Evolutionary conservation across 2,113 vertebrate species (phyloP).

Genomic region (Paradisaea rubra): DNA sequence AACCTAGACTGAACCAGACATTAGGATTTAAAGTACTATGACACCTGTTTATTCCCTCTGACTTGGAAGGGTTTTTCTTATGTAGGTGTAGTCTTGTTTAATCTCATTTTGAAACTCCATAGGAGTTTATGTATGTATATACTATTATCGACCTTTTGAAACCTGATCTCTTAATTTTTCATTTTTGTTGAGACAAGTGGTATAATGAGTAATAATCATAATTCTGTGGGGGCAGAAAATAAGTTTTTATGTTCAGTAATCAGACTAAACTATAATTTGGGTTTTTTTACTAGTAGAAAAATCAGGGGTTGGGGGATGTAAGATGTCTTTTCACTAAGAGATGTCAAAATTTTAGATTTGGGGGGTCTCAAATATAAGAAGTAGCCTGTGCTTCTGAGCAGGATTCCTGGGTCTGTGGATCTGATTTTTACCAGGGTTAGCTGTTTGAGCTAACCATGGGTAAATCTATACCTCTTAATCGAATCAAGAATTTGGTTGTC

Average conservation of each 20-base stretch:
- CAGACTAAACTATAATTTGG: background rate
- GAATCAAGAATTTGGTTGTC: background rate
- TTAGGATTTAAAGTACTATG: background rate
- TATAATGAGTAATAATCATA: background rate
- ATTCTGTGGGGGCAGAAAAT: background rate
- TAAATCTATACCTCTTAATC: background rate
- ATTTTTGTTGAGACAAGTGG: background rate
- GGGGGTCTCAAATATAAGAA: background rate
- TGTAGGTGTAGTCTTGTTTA: background rate
- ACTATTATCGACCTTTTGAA: background rate
- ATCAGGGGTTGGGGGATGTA: fast-evolving
- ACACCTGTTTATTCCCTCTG: background rate
- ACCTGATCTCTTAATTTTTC: background rate
- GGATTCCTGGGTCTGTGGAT: background rate
- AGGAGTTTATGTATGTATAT: background rate
- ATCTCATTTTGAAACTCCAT: background rate
- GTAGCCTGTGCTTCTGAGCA: background rate
- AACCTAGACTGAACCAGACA: background rate
- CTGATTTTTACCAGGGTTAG: background rate
- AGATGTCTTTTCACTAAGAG: background rate
- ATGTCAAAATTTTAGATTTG: background rate
- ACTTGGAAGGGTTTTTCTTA: background rate
- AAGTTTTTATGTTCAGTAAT: background rate
- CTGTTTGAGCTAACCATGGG: background rate
- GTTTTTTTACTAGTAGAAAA: background rate